A percentile compares a stretch with the other conserved stretches of the same genome.
Conservation (phyloP, 2,888 invertebrate species). For the Machimus atricapillus region DNA sequence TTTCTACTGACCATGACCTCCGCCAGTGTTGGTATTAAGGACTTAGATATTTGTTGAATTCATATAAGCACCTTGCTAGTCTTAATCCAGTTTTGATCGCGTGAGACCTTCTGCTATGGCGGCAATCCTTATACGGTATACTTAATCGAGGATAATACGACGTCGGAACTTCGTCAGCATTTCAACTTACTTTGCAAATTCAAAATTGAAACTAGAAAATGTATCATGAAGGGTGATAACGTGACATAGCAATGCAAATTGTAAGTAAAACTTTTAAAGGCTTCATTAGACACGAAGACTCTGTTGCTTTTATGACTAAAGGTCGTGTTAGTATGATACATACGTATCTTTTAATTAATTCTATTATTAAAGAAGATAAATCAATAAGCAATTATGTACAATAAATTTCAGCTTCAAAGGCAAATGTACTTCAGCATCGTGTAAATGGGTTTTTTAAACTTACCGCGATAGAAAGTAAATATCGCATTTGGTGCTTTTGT, state of each 20-base stretch:
- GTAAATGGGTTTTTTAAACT: too few relatives aligned
- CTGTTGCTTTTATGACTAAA: neutral
- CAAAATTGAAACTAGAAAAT: neutral
- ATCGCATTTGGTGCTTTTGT: too few relatives aligned
- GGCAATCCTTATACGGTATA: neutral
- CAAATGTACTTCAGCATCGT: too few relatives aligned
- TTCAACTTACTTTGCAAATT: neutral
- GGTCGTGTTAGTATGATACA: neutral
- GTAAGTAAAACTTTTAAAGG: neutral
- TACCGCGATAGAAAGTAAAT: too few relatives aligned
- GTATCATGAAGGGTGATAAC: neutral
- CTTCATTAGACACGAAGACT: neutral
- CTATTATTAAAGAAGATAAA: too few relatives aligned
- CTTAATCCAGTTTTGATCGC: neutral
- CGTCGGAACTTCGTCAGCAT: neutral
- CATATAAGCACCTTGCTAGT: neutral
- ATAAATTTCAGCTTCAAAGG: too few relatives aligned
- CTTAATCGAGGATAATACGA: neutral
- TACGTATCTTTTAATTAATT: too few relatives aligned
- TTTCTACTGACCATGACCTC: neutral
- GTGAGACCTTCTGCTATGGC: neutral
- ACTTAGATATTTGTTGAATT: neutral
- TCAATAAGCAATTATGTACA: too few relatives aligned
- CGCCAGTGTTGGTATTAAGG: neutral
- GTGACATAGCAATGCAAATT: neutral